Base-by-base conservation (phyloP, 2,797 vertebrate species). In the Cyprinodon diabolis region DNA sequence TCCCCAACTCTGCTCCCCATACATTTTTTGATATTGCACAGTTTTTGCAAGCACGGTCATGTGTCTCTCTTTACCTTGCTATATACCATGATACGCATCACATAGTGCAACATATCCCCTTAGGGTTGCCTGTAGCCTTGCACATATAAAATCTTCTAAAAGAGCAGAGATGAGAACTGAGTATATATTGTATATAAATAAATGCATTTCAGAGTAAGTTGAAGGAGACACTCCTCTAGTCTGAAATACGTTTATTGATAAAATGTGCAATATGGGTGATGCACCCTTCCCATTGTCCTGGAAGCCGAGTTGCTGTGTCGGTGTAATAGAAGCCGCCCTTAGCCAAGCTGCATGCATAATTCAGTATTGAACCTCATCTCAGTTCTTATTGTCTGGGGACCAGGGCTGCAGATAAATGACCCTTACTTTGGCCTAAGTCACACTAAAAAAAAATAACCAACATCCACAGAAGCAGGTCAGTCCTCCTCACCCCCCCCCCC, bases 281-380 rank as follows among this genome's bases (percentile, higher is more conserved):
- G 40, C 71, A 74, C 30, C 19, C 56, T 70, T 68, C 40, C 72
- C 25, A 51, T 74, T 72, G 81, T 78, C 67, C 74, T 68, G 35
- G 0, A 76, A 66, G 63, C 55, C 43, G 17, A 74, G 79, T 21
- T 75, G 70, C 47, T 3, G n/a, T 78, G 81, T 73, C 66, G 52
- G 69, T 75, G 84, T 83, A 90, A 90, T 65, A 30, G 78, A 72
- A 84, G 78, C 72, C 60, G 8, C 71, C 68, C 74, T 72, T 12
- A n/a, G 56, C 69, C n/a, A 30, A 63, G 76, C 71, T 12, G 69
- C 71, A 91, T 93, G 84, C 78, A 91, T 92, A 88, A 92, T 92
- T 89, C 81, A 92, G 25, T 2, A 47, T 76, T 12, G 80, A 80
- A 76, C 70, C 79, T 84, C 82, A 84, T 77, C 40, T 58, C 11